phyloP scores from a whole-genome alignment of 2,113 vertebrate genomes.

The Pardalotus punctatus region DNA sequence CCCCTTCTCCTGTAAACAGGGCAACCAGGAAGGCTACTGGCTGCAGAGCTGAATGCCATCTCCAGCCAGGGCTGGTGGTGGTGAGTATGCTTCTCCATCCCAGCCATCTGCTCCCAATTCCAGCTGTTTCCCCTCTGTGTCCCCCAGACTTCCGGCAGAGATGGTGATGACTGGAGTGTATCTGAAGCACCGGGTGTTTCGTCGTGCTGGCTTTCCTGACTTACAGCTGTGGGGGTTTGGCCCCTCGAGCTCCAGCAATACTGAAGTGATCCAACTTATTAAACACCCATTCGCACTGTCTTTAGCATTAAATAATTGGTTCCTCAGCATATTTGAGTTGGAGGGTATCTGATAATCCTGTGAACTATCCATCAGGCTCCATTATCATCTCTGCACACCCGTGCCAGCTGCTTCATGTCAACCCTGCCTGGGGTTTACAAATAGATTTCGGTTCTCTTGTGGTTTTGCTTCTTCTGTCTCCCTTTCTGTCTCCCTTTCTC shows the following conservation, averaged over 20 bases:
- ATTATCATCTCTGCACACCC: not conserved
- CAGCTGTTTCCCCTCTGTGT: not conserved
- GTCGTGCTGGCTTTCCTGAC: not conserved
- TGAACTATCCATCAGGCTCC: not conserved
- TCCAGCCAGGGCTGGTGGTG: not conserved
- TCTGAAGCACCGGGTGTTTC: fast-evolving
- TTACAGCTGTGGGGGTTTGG: not conserved
- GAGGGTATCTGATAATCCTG: not conserved
- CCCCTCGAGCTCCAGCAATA: not conserved
- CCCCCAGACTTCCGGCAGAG: not conserved
- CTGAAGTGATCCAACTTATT: not conserved
- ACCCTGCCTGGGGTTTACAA: constrained; percentile 20
- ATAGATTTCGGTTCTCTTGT: not conserved
- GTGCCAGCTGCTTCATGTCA: not conserved
- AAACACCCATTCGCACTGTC: not conserved
- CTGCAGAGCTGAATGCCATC: not conserved
- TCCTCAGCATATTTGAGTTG: constrained; percentile 26
- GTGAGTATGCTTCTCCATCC: fast-evolving
- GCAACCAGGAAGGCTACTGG: not conserved
- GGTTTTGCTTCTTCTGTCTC: not conserved
- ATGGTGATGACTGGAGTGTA: fast-evolving
- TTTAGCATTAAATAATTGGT: constrained; percentile 34
- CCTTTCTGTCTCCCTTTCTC: not conserved
- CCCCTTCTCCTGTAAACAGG: not conserved
- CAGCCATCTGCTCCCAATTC: not conserved